phyloP scores from a whole-genome alignment of 2,797 vertebrate genomes.

The Silurus lanzhouensis region DNA sequence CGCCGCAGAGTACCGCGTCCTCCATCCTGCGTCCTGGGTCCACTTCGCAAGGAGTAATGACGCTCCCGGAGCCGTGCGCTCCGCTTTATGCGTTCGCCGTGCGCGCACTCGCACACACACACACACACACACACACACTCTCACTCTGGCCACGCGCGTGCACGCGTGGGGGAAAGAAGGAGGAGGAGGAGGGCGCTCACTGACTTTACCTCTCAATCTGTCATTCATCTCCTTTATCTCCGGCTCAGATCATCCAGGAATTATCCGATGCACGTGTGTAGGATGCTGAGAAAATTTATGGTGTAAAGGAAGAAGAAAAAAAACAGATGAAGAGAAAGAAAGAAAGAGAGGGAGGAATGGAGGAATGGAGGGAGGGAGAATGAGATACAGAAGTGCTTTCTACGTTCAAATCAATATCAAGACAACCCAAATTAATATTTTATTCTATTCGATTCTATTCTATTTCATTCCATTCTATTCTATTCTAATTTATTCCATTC shows the following conservation, averaged over 20 bases:
- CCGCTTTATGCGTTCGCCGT: slow-evolving; percentile 61
- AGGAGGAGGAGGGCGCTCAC: slow-evolving; percentile 26
- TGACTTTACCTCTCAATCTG: background rate
- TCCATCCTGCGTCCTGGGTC: background rate
- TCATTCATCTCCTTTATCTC: no score
- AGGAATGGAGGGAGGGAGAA: no score
- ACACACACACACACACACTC: slow-evolving; percentile 23
- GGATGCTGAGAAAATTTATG: background rate
- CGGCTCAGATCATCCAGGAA: no score
- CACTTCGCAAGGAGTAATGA: slow-evolving; percentile 59
- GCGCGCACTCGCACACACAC: slow-evolving; percentile 3
- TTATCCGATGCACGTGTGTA: background rate
- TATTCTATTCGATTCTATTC: no score
- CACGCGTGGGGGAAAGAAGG: background rate
- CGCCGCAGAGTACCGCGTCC: background rate
- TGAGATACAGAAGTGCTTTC: no score
- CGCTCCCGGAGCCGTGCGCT: slow-evolving; percentile 52
- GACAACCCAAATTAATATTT: no score
- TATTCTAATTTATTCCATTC: no score
- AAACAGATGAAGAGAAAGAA: background rate
- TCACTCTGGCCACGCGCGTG: slow-evolving; percentile 33
- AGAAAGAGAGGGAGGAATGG: background rate
- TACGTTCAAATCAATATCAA: no score
- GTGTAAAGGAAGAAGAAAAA: no score
- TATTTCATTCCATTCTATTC: no score